Base-by-base conservation (phyloP, 2,888 invertebrate species). In the Watsonalla cultraria region DNA sequence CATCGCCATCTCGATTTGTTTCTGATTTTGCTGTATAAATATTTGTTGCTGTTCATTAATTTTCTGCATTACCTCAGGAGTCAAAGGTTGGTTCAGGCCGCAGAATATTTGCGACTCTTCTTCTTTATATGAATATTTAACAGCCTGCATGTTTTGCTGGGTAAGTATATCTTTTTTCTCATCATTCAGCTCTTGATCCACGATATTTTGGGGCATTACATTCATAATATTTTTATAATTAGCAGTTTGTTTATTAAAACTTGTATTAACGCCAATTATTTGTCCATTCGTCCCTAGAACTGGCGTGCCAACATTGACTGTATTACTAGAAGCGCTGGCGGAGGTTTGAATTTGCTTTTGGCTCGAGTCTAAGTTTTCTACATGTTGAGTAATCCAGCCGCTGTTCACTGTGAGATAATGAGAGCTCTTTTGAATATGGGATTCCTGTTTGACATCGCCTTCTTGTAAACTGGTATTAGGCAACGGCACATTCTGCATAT, bases 231-330 rank as follows among this genome's bases (percentile, higher is more conserved):
- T 80, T 69, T 86, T 87, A 51, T 73, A 74, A 61, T 75, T 80
- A 4, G 62, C 51, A n/a, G 66, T 52, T 54, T 85, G 79, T 66
- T 84, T 85, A 59, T 73, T 76, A 58, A 74, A 82, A 11, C 82
- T 80, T 37, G 91, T 91, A 68, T 93, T 92, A 7, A 93, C 87
- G 45, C 92, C 92, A 54, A 93, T 92, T 51, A 93, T 86, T 76
- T 93, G 93, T 47, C 93, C 93, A 61, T 92, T 92, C 0, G 92
- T 91, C 8, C 92, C 92, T 55, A 93, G 74, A 45, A 93, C 85
- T 5, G 89, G 88, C 59, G 86, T 62, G 35, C 88, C 87, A 5
- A 81, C 76, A 54, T 80, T 81, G 2, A 69, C 57, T 42, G 73
- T 59, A 48, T 66, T 67, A 39, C 74, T 55, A 45, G 72, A 51